These are phyloP conservation scores for Orthosia incerta DNA, from an alignment of 2,888 invertebrate genomes.

Conservation along the genomic window DNA sequence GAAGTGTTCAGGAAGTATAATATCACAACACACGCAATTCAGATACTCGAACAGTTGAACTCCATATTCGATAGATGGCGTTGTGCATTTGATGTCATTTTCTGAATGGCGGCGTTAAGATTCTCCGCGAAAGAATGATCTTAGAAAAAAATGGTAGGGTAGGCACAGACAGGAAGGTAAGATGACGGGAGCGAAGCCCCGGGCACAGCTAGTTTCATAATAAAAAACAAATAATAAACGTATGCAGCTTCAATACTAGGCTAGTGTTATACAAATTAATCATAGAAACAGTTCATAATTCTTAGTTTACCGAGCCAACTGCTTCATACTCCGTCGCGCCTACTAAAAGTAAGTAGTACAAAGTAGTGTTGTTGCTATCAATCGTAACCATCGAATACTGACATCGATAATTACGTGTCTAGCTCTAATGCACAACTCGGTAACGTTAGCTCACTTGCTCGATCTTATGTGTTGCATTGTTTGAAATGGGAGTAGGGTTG, in stretches of 20 bases:
- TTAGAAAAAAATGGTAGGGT: too few species aligned
- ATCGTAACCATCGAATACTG: slow-evolving; percentile 49
- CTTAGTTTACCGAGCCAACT: slow-evolving; percentile 3
- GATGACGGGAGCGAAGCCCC: too few species aligned
- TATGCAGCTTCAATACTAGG: neutral
- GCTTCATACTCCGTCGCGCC: slow-evolving; percentile 30
- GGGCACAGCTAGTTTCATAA: too few species aligned
- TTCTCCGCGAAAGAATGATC: too few species aligned
- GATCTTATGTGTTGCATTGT: slow-evolving; percentile 57
- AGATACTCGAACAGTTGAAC: too few species aligned
- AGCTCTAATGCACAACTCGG: slow-evolving; percentile 61
- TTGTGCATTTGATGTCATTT: too few species aligned
- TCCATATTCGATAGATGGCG: too few species aligned
- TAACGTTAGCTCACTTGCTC: slow-evolving; percentile 60
- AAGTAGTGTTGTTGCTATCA: slow-evolving; percentile 26
- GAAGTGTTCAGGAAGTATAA: too few species aligned
- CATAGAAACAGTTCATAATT: slow-evolving; percentile 9
- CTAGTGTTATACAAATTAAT: neutral
- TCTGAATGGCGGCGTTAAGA: too few species aligned
- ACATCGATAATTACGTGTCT: slow-evolving; percentile 60
- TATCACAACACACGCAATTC: too few species aligned
- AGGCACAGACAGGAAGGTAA: too few species aligned
- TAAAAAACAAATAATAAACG: neutral
- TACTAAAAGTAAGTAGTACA: neutral
- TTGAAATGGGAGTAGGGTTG: slow-evolving; percentile 38